These are phyloP conservation scores for Marmota monax DNA, from an alignment of 2,113 vertebrate species.

Conservation along the genomic window DNA sequence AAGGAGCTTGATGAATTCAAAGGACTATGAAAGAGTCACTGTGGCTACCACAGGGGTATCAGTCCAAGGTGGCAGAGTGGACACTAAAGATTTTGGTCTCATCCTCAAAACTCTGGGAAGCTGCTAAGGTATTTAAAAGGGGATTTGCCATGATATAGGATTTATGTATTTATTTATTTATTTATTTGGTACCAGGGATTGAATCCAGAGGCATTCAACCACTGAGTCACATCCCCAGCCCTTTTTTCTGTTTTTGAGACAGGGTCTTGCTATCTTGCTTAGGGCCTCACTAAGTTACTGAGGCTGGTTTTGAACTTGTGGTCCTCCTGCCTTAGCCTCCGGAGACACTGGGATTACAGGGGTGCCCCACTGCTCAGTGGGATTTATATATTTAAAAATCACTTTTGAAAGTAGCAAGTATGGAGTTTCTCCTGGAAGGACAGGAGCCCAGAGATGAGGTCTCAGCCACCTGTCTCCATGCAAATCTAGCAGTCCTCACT, in stretches of 20 bases:
- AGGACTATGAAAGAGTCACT: neutral
- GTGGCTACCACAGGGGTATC: fast-evolving
- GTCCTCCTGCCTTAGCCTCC: too few species aligned
- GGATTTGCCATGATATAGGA: neutral
- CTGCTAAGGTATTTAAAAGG: neutral
- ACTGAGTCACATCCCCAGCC: too few species aligned
- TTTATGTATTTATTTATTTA: too few species aligned
- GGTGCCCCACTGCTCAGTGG: too few species aligned
- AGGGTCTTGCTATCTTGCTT: too few species aligned
- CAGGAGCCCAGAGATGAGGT: neutral
- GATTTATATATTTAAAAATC: neutral
- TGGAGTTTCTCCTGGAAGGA: neutral
- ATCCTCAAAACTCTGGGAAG: constrained; percentile 16
- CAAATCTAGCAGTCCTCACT: neutral
- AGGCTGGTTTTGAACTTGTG: too few species aligned
- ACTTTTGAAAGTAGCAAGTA: neutral
- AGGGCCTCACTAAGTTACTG: too few species aligned
- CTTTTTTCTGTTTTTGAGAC: too few species aligned
- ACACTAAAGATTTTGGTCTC: neutral
- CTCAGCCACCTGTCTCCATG: neutral
- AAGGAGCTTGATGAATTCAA: neutral
- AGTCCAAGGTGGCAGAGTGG: neutral
- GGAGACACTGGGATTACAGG: too few species aligned
- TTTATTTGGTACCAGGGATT: too few species aligned
- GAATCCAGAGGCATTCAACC: too few species aligned